Base-by-base conservation (phyloP, 2,888 invertebrate genomes). In the Eutolmus rufibarbis region DNA sequence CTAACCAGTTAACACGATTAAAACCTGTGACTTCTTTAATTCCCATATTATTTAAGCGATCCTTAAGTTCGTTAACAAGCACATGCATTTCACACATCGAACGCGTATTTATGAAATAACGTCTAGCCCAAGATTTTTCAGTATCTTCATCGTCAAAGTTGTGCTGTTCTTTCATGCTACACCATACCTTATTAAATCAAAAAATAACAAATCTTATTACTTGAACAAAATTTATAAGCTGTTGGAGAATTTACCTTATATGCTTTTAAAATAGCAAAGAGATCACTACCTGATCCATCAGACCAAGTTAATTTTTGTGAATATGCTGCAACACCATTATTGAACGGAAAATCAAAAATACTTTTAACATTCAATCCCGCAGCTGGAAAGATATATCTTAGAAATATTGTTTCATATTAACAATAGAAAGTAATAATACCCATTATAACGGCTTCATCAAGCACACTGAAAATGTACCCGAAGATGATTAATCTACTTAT, bases 381-480 rank as follows among this genome's bases (percentile, higher is more conserved):
- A 89, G 96, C 97, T 97, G 90, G 16, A 93, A 93, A 12, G 34
- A 19, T 34, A 76, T 87, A 90, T 89, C 84, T 86, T 77, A 85
- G 88, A 76, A 19, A 43, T 40, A 7, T 46, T 34, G 19, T 19
- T 4, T 3, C 1, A 74, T 40, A 7, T 37, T 43, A 31, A 1
- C 8, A 37, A 34, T 66, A 31, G 19, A 34, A 81, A 43, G 28
- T 7, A 51, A 66, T 57, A 5, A 88, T 88, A 92, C 92, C 97
- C 92, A 99, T 98, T 86, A 98, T 95, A 86, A 98, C 94, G 23
- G 96, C 94, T 89, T 98, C 98, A 9, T 97, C 95, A 9, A 98
- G 92, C 74, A 97, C 95, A 86, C 97, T 97, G 90, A 96, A 98
- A 82, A 97, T 95, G 90, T 97, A 95, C 0, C 98, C 98, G 3